Evolutionary conservation across 2,113 vertebrate genomes (phyloP).

Genomic region (Tragelaphus buxtoni): DNA sequence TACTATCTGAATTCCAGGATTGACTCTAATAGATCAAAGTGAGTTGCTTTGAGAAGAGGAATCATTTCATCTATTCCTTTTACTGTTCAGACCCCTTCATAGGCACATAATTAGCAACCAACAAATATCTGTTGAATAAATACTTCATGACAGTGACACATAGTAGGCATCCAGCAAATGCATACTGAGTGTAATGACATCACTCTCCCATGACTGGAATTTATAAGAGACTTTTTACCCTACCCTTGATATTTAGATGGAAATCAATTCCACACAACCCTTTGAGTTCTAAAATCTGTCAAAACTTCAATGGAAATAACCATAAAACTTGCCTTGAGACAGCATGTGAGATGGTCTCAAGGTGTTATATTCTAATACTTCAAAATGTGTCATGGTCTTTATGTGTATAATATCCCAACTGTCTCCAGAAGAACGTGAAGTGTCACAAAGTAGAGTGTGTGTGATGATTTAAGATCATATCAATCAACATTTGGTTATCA

Average conservation of each 20-base stretch:
- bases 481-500: neutral
- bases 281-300: neutral
- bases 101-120: neutral
- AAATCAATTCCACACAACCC: neutral
- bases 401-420: neutral
- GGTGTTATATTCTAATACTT: neutral
- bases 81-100: neutral
- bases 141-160: neutral
- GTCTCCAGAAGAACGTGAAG: neutral
- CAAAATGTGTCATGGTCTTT: neutral
- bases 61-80: neutral
- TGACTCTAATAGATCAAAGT: neutral
- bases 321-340: neutral
- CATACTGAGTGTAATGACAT: neutral
- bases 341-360: neutral
- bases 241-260: neutral
- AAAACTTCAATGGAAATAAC: neutral
- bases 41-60: neutral
- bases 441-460: neutral
- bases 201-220: neutral
- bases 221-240: neutral
- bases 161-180: neutral
- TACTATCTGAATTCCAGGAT: neutral
- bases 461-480: neutral
- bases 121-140: neutral